A percentile compares a stretch with the other conserved stretches of the same genome.
phyloP scores from a whole-genome alignment of 2,113 vertebrate species.

The Alligator sinensis region DNA sequence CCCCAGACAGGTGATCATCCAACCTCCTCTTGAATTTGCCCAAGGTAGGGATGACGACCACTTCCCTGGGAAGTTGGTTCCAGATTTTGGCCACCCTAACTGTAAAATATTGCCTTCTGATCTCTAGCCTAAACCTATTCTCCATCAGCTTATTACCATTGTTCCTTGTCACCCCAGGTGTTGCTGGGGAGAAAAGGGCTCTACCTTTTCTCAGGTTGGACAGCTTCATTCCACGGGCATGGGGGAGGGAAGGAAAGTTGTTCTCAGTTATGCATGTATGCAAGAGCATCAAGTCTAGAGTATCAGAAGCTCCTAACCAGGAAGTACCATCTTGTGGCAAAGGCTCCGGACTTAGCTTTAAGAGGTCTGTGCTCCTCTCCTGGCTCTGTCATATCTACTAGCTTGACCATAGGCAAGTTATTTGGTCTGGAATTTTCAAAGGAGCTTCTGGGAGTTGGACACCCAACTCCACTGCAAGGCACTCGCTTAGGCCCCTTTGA shows the following conservation, averaged over 20 bases:
- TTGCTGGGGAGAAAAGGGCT: too few species aligned
- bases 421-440: background rate
- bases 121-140: too few species aligned
- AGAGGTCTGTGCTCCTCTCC: background rate
- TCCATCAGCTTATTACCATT: too few species aligned
- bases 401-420: fast-evolving
- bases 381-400: background rate
- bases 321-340: fast-evolving
- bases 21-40: too few species aligned
- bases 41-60: too few species aligned
- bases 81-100: too few species aligned
- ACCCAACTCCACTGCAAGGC: background rate
- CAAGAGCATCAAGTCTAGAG: background rate
- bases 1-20: too few species aligned
- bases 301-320: background rate
- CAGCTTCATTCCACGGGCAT: background rate
- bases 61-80: too few species aligned
- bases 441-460: background rate
- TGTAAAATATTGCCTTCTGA: too few species aligned
- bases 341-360: background rate
- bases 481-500: background rate
- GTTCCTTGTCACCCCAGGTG: too few species aligned
- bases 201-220: background rate
- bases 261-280: background rate
- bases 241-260: background rate